Evolutionary conservation across 2,113 vertebrate genomes (phyloP).

Genomic region (Caranx melampygus): DNA sequence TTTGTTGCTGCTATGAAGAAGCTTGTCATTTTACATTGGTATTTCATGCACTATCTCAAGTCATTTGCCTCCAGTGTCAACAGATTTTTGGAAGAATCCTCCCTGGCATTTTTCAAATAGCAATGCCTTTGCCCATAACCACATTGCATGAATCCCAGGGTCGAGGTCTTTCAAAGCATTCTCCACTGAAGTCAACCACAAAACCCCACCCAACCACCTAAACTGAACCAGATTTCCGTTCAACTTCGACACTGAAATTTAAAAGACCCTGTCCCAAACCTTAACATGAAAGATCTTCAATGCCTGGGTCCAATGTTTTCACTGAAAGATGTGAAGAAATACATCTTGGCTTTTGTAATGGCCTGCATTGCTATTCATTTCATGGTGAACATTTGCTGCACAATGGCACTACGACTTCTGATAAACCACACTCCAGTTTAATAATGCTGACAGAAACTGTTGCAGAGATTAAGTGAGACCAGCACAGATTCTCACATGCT

Average conservation of each 20-base stretch:
- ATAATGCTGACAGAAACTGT: conserved; percentile 55
- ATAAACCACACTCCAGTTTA: conserved; percentile 32
- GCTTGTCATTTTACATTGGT: conserved; percentile 27
- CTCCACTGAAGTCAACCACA: conserved; percentile 75
- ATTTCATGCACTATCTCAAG: conserved; percentile 26
- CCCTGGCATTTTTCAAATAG: conserved; percentile 79
- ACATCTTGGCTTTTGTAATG: neutral
- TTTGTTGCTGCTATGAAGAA: conserved; percentile 15
- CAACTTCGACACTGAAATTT: conserved; percentile 64
- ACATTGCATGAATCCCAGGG: conserved; percentile 77
- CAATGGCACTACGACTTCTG: conserved; percentile 3
- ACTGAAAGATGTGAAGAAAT: conserved; percentile 5
- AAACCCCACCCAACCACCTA: conserved; percentile 81
- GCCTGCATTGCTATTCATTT: conserved; percentile 12
- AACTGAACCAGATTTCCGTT: conserved; percentile 79
- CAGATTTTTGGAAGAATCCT: conserved; percentile 51
- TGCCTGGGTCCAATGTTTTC: conserved; percentile 25
- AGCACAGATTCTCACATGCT: conserved; percentile 23
- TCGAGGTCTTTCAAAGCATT: conserved; percentile 80
- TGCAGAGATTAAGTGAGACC: conserved; percentile 20
- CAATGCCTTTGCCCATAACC: conserved; percentile 77
- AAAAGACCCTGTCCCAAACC: conserved; percentile 36
- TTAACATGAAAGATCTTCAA: conserved; percentile 29
- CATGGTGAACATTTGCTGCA: conserved; percentile 26
- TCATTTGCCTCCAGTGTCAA: conserved; percentile 51